phyloP scores from a whole-genome alignment of 2,113 vertebrate genomes.

The Tachysurus fulvidraco region DNA sequence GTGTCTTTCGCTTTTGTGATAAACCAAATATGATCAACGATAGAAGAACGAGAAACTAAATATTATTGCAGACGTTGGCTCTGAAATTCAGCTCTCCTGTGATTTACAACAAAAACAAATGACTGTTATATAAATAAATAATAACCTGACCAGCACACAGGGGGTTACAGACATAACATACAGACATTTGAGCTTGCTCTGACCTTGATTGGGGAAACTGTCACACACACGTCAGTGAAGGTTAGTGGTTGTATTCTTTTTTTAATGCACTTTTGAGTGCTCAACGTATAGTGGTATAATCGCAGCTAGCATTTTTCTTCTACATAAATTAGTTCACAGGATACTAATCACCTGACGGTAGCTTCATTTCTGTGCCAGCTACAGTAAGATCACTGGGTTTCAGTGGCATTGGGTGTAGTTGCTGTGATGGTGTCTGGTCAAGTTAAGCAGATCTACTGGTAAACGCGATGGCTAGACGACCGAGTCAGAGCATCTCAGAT shows the following conservation, averaged over 20 bases:
- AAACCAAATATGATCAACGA: too few relatives aligned
- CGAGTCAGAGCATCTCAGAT: too few relatives aligned
- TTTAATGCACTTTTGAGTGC: too few relatives aligned
- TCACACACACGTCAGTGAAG: background rate
- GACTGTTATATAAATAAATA: too few relatives aligned
- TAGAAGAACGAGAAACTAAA: too few relatives aligned
- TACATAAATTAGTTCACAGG: background rate
- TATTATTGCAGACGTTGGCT: too few relatives aligned
- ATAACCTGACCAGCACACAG: too few relatives aligned
- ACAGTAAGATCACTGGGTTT: background rate
- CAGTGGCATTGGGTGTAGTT: background rate
- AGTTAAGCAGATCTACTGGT: background rate
- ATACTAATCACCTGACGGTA: background rate
- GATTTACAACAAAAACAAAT: too few relatives aligned
- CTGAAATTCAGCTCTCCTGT: too few relatives aligned
- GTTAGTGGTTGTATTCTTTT: background rate
- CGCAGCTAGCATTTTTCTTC: background rate
- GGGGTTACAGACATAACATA: too few relatives aligned
- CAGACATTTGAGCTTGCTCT: too few relatives aligned
- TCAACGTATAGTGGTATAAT: background rate
- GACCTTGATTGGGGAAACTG: background rate
- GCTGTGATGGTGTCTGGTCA: background rate
- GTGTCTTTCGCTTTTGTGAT: too few relatives aligned
- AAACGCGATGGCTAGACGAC: background rate
- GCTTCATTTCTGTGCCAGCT: background rate